These are phyloP conservation scores for Coptotermes formosanus DNA, from an alignment of 1,140 invertebrate genomes.

Conservation along the genomic window DNA sequence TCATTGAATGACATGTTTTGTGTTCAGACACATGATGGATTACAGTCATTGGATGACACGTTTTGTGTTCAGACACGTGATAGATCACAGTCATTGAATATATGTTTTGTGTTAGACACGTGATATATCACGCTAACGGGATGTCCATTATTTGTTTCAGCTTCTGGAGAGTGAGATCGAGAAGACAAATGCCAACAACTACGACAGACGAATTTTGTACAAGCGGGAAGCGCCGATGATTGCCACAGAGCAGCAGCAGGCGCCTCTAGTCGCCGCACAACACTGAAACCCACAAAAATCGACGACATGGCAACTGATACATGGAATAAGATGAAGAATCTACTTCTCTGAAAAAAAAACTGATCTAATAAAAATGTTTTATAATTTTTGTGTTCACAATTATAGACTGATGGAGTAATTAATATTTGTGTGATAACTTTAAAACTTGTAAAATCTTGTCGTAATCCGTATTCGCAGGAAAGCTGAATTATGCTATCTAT, in stretches of 20 bases:
- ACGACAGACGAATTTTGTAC: constrained; percentile 45
- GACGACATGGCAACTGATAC: background rate
- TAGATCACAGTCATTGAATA: background rate
- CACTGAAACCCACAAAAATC: background rate
- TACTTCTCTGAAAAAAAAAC: background rate
- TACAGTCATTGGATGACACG: no score
- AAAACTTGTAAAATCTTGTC: no score
- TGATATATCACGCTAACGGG: no score
- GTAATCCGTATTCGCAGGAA: no score
- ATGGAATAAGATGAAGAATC: background rate
- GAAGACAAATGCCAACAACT: constrained; percentile 37
- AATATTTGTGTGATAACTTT: no score
- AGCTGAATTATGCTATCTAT: no score
- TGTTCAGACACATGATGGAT: no score
- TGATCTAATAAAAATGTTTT: background rate
- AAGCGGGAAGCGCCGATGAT: constrained; percentile 41
- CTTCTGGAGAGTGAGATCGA: constrained; percentile 44
- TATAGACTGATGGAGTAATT: background rate
- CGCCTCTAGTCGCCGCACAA: background rate
- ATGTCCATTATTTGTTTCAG: constrained; percentile 37
- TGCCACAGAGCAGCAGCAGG: constrained; percentile 4
- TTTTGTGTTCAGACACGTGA: no score
- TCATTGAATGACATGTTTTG: no score
- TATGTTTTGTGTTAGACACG: background rate
- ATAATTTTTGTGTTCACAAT: background rate